Evolutionary conservation across 2,888 invertebrate species (phyloP).

Genomic region (Galerucella nymphaeae): DNA sequence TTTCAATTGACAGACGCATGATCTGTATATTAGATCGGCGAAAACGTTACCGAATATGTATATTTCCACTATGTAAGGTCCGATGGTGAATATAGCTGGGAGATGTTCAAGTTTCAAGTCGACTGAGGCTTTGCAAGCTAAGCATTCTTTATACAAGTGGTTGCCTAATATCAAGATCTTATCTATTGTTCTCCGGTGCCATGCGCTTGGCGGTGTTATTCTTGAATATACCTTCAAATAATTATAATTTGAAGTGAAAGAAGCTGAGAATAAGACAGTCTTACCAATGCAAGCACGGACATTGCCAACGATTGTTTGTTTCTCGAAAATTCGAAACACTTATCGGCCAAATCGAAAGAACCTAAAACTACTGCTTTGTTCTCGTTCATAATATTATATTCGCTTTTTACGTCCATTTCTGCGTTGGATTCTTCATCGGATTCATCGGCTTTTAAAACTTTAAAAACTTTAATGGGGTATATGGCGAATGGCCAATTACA

Average conservation of each 20-base stretch:
- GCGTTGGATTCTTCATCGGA: conserved; percentile 66
- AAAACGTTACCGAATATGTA: conserved; percentile 69
- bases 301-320: conserved; percentile 73
- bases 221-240: conserved; percentile 68
- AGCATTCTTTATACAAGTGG: conserved; percentile 69
- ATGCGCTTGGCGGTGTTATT: conserved; percentile 73
- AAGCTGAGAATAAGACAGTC: conserved; percentile 7
- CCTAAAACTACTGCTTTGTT: conserved; percentile 70
- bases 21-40: conserved; percentile 65
- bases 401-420: conserved; percentile 68
- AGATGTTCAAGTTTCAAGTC: conserved; percentile 69
- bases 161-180: conserved; percentile 71
- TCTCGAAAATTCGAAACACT: conserved; percentile 70
- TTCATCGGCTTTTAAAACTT: conserved; percentile 65
- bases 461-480: conserved; percentile 51
- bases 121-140: conserved; percentile 65
- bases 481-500: conserved; percentile 55
- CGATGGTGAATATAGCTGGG: conserved; percentile 69
- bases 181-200: conserved; percentile 70
- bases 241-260: conserved; percentile 5
- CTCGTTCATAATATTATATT: conserved; percentile 69
- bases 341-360: conserved; percentile 70
- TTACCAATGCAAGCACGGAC: conserved; percentile 69
- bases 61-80: conserved; percentile 70
- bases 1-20: conserved; percentile 67